Conservation (phyloP, 2,113 vertebrate genomes). For the Hippocampus abdominalis region DNA sequence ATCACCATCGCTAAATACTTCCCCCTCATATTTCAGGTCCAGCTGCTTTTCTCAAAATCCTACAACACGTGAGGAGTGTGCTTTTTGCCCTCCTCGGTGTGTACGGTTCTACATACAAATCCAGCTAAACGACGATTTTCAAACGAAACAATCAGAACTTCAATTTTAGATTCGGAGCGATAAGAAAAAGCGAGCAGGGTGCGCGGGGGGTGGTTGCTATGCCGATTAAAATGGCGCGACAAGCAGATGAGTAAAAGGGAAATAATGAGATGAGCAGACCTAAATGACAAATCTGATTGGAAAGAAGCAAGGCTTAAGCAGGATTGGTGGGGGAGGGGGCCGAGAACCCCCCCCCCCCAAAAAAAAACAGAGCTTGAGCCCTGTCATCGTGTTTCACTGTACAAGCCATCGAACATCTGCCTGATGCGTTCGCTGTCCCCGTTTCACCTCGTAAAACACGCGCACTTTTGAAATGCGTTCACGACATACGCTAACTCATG, state of each 20-base stretch:
- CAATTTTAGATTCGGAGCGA: neutral
- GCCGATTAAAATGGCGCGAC: constrained; percentile 24
- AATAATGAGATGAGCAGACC: constrained; percentile 30
- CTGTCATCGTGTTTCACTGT: constrained; percentile 16
- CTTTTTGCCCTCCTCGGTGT: too few species aligned
- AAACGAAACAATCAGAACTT: constrained; percentile 8
- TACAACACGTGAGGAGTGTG: too few species aligned
- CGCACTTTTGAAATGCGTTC: neutral
- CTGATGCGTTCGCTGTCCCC: constrained; percentile 39
- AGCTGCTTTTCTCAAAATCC: too few species aligned
- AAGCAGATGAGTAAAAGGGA: constrained; percentile 16
- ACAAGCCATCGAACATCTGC: constrained; percentile 53
- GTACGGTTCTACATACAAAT: too few species aligned
- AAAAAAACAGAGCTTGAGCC: constrained; percentile 4
- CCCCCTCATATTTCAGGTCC: too few species aligned
- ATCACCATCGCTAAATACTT: too few species aligned
- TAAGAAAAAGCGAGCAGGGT: neutral
- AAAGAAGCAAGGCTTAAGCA: neutral
- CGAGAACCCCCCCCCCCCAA: too few species aligned
- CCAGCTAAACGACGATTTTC: constrained; percentile 33
- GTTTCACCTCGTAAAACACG: constrained; percentile 21
- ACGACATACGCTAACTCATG: neutral
- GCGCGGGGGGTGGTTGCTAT: neutral
- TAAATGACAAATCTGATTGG: constrained; percentile 21
- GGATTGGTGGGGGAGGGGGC: too few species aligned